These are phyloP conservation scores for Spilarctia lutea DNA, from an alignment of 2,888 invertebrate species.

Conservation along the genomic window DNA sequence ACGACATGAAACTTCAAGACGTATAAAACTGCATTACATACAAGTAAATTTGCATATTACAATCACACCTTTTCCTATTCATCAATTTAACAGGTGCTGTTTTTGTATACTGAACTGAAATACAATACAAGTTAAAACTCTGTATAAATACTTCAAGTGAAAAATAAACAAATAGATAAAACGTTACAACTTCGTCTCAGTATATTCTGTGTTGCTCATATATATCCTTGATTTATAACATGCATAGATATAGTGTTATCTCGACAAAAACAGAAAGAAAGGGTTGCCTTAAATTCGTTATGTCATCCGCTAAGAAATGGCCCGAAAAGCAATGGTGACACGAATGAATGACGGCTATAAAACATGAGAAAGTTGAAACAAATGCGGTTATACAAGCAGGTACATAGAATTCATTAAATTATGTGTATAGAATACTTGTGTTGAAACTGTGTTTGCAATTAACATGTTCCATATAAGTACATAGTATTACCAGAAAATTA, in stretches of 20 bases:
- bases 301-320: constrained; percentile 32
- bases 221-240: constrained; percentile 16
- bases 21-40: background rate
- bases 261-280: constrained; percentile 30
- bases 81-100: background rate
- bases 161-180: background rate
- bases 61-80: background rate
- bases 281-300: constrained; percentile 36
- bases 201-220: constrained; percentile 7
- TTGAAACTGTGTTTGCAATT: background rate
- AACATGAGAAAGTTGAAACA: constrained; percentile 37
- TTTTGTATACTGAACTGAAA: background rate
- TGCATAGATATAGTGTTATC: constrained; percentile 13
- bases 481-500: constrained; percentile 9
- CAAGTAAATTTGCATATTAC: background rate
- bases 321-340: constrained; percentile 31
- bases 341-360: constrained; percentile 36
- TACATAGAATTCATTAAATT: background rate
- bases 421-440: background rate
- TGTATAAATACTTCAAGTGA: background rate
- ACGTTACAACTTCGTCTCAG: constrained; percentile 3
- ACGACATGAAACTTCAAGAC: background rate
- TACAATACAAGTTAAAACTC: background rate
- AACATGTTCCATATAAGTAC: constrained; percentile 10
- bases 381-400: constrained; percentile 24